Base-by-base conservation (phyloP, 2,888 invertebrate species). In the Chalcis sispes region DNA sequence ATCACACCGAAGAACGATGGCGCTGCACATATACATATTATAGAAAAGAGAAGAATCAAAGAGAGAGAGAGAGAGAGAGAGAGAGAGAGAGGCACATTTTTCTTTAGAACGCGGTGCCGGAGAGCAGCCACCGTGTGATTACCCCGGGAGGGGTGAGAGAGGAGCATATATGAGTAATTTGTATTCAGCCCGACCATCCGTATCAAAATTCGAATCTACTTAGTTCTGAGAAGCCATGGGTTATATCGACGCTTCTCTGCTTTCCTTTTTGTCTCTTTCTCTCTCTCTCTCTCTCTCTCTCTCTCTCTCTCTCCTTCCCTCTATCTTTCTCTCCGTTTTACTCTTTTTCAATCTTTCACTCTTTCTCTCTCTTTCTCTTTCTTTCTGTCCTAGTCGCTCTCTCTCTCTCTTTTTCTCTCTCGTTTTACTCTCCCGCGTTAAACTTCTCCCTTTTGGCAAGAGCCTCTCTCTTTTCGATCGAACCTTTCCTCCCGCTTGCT, bases 171-270 rank as follows among this genome's bases (percentile, higher is more conserved):
- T 87, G 87, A 88, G 88, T 88, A 88, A 88, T 88, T 88, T 88
- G 88, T 88, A 88, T 88, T 88, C 88, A 88, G 88, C 87, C 86
- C 87, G 88, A 88, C 88, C 88, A 88, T 88, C 88, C 88, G 88
- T 88, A 88, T 88, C 88, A 87, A 88, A 88, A 88, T 88, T 88
- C 88, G 87, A 88, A 88, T 88, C 88, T 88, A 88, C 88, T 88
- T 88, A 88, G 88, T 88, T 88, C 88, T 88, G 87, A 88, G 88
- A 88, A 88, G 86, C 85, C 61, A 61, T 79, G 79, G 80, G 80
- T 79, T 82, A 81, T 82, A 80, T 80, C 78, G 79, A 74, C 75
- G 75, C 67, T 65, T 20, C 69, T 42, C 77, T 73, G 72, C 74
- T 50, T 70, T 72, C 27, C 66, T 74, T 54, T 74, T 32, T 52